Percentiles rank a stretch among this genome's conserved stretches.
Conservation (phyloP, 2,113 vertebrate species). For the Axis porcinus region DNA sequence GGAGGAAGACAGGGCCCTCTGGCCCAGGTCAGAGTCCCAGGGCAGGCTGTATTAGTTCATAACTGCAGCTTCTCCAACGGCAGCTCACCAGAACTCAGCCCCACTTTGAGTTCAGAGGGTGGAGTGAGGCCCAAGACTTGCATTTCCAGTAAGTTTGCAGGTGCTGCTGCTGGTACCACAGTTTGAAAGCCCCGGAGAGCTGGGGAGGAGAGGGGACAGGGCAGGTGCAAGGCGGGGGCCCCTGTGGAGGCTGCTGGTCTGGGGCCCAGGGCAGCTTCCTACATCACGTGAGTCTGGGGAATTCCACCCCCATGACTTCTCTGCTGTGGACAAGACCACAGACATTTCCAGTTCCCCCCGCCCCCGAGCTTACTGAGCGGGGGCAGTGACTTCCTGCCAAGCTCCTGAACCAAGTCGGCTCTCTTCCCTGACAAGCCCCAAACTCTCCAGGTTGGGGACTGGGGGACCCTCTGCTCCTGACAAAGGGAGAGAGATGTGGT, state of each 20-base stretch:
- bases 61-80: neutral
- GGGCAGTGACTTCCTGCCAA: neutral
- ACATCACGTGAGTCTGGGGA: slow-evolving; percentile 49
- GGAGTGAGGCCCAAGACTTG: neutral
- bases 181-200: neutral
- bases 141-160: neutral
- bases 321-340: slow-evolving; percentile 58
- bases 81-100: neutral
- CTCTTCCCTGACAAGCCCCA: neutral
- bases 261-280: neutral
- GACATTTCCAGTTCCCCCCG: slow-evolving; percentile 56
- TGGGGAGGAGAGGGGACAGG: neutral
- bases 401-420: neutral
- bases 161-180: neutral
- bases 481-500: neutral
- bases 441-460: neutral
- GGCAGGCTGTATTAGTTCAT: neutral
- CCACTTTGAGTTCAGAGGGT: neutral
- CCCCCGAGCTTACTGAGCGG: neutral
- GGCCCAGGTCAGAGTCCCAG: neutral
- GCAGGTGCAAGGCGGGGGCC: neutral
- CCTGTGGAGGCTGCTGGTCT: neutral
- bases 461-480: neutral
- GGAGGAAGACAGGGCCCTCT: neutral
- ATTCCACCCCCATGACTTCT: slow-evolving; percentile 46